These are phyloP conservation scores for Brachionus asplanchnoidis DNA, from an alignment of 1,140 invertebrate species.

Conservation along the genomic window DNA sequence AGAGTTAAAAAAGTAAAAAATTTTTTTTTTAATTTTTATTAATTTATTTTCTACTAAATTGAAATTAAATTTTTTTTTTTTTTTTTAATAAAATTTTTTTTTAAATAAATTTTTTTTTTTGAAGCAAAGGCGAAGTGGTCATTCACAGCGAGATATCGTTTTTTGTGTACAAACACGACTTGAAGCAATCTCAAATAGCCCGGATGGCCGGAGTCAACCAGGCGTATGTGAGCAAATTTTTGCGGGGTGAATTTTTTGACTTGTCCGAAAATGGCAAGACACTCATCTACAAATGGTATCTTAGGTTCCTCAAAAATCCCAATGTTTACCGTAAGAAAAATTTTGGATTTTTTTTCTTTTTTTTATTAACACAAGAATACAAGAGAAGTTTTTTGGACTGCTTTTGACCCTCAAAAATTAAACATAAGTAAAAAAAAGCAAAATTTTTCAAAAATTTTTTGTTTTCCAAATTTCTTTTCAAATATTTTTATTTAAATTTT, in stretches of 20 bases:
- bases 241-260: slow-evolving; percentile 52
- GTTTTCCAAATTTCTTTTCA: too few relatives aligned
- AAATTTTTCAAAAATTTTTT: too few relatives aligned
- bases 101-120: too few relatives aligned
- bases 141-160: slow-evolving; percentile 51
- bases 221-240: slow-evolving; percentile 53
- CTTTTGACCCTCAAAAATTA: too few relatives aligned
- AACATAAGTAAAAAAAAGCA: too few relatives aligned
- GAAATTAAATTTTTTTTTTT: neutral
- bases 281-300: slow-evolving; percentile 53
- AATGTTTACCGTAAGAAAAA: slow-evolving; percentile 43
- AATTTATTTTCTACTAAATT: neutral
- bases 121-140: slow-evolving; percentile 48
- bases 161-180: slow-evolving; percentile 51
- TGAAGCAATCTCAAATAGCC: slow-evolving; percentile 54
- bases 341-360: neutral
- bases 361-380: too few relatives aligned
- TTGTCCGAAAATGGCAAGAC: slow-evolving; percentile 52
- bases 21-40: neutral
- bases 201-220: slow-evolving; percentile 53
- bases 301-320: slow-evolving; percentile 49
- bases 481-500: too few relatives aligned
- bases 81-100: too few relatives aligned
- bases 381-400: too few relatives aligned
- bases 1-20: slow-evolving; percentile 1